A percentile compares a stretch with the other conserved stretches of the same genome.
phyloP scores from a whole-genome alignment of 2,888 invertebrate genomes.

The Tetropium fuscum region DNA sequence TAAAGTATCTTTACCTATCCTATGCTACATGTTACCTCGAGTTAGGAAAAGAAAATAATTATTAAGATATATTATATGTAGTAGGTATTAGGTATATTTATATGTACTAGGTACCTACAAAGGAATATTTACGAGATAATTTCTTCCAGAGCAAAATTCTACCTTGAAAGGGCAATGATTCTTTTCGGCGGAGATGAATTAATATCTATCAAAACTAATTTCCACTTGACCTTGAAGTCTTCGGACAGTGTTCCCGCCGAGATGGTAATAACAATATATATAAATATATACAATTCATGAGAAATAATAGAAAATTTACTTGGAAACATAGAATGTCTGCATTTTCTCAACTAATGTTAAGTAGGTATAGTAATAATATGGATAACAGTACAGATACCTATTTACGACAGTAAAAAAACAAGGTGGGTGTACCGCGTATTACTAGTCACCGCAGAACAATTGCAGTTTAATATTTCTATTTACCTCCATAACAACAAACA shows the following conservation, averaged over 20 bases:
- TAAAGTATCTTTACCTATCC: no score
- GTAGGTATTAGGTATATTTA: no score
- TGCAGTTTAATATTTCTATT: constrained; percentile 27
- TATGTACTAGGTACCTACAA: no score
- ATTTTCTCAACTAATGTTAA: no score
- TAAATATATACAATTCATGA: neutral
- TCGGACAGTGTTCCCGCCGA: constrained; percentile 60
- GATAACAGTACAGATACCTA: no score
- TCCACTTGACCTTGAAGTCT: constrained; percentile 59
- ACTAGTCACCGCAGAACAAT: constrained; percentile 29
- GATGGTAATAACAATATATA: constrained; percentile 44
- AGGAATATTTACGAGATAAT: no score
- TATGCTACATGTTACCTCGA: no score
- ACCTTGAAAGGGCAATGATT: constrained; percentile 19
- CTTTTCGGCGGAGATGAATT: constrained; percentile 28
- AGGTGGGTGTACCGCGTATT: constrained; percentile 43
- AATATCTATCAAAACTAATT: constrained; percentile 55
- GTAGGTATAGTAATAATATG: neutral
- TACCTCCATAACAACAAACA: constrained; percentile 21
- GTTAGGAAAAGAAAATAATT: no score
- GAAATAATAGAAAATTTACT: no score
- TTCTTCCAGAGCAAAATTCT: constrained; percentile 2
- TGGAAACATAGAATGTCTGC: no score
- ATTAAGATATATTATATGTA: no score
- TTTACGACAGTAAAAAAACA: constrained; percentile 11